Conservation (phyloP, 2,888 invertebrate species). For the Hofmannophila pseudospretella region DNA sequence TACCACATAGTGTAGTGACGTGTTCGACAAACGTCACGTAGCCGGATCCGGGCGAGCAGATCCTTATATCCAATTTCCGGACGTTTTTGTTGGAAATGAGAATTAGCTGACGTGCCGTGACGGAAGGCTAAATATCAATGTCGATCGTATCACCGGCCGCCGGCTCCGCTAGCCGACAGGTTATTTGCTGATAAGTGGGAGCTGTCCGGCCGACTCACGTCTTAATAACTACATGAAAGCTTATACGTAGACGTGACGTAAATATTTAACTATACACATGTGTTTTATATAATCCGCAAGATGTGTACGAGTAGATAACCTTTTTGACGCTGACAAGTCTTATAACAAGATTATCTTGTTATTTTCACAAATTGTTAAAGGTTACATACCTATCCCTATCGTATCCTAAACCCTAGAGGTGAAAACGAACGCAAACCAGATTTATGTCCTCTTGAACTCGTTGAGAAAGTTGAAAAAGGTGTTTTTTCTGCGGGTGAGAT, state of each 20-base stretch:
- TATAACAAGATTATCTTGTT: too few species aligned
- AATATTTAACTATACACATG: too few species aligned
- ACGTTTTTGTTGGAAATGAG: constrained; percentile 74
- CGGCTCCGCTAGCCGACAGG: constrained; percentile 18
- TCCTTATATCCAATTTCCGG: constrained; percentile 78
- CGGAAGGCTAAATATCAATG: constrained; percentile 67
- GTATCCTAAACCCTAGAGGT: constrained; percentile 14
- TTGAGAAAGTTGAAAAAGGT: constrained; percentile 55
- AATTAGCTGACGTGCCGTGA: constrained; percentile 73
- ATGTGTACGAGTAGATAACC: too few species aligned
- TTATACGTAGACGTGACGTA: neutral
- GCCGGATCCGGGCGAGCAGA: constrained; percentile 71
- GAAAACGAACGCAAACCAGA: constrained; percentile 34
- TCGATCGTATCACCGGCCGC: constrained; percentile 37
- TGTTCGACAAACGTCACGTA: constrained; percentile 78
- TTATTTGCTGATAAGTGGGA: constrained; percentile 18
- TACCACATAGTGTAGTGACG: constrained; percentile 77
- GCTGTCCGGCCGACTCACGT: neutral
- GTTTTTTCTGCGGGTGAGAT: constrained; percentile 56
- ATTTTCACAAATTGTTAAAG: too few species aligned
- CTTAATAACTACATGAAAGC: neutral
- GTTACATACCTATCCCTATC: neutral
- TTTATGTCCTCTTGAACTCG: constrained; percentile 44
- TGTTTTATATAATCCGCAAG: too few species aligned
- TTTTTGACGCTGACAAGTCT: too few species aligned